Percentiles rank a stretch among this genome's conserved stretches.
These are phyloP conservation scores for Ciconia stormi DNA, from an alignment of 2,113 vertebrate genomes.

Conservation along the genomic window DNA sequence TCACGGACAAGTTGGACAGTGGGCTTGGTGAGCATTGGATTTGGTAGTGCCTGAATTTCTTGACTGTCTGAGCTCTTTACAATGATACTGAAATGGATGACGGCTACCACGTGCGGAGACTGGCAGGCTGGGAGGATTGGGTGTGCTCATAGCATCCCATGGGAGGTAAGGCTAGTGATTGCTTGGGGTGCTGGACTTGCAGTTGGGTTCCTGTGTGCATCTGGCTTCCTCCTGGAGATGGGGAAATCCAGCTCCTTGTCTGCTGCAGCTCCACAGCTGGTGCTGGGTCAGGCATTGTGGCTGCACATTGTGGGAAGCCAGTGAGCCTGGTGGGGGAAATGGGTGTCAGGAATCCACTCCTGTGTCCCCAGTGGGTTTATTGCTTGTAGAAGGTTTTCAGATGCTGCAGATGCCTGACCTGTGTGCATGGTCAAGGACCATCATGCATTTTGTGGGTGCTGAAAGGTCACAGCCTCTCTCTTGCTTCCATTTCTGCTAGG, in stretches of 20 bases:
- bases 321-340: neutral
- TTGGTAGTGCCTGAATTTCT: neutral
- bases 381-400: neutral
- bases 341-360: neutral
- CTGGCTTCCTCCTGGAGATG: neutral
- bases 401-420: neutral
- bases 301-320: neutral
- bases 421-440: neutral
- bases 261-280: neutral
- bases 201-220: neutral
- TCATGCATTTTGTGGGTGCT: neutral
- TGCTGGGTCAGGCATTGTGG: accelerated
- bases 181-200: neutral
- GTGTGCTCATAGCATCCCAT: accelerated
- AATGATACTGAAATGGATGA: neutral
- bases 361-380: neutral
- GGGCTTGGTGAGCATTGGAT: neutral
- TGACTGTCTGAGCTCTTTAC: neutral
- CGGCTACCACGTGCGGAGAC: neutral
- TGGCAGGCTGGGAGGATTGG: neutral
- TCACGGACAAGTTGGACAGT: neutral
- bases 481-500: neutral
- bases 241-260: neutral
- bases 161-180: neutral
- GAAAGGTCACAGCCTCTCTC: neutral